Base-by-base conservation (phyloP, 2,113 vertebrate species). In the Rhinopomastus cyanomelas region DNA sequence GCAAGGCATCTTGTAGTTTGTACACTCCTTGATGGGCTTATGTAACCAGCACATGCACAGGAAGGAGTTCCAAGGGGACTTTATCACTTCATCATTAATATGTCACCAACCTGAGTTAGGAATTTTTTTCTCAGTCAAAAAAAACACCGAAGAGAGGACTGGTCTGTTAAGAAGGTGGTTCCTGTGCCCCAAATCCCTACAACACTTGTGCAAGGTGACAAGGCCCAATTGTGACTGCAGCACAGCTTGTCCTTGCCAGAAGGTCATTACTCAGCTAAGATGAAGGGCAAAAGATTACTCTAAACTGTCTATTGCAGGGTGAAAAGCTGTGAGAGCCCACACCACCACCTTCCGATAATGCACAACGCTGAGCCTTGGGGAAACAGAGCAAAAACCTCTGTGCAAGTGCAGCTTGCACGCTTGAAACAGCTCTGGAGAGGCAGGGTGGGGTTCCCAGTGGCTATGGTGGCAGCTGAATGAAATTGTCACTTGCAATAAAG, bases 401-500 rank as follows among this genome's bases (percentile, higher is more conserved):
- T 51, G 46, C 64, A 59, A 30, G 65, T 51, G 66, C 2, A 1
- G 26, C 42, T 91, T 95, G 55, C 16, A 26, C 0, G 0, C 90
- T 81, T 69, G 77, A 88, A 80, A 25, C 37, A n/a, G 55, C 61
- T 88, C 88, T 76, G 59, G 55, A 84, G 75, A 66, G 74, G 55
- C 83, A 74, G 44, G 11, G 39, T 42, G 51, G 37, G 34, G n/a
- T 89, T 93, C 74, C 93, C 84, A 69, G 42, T 79, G 83, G 86
- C 94, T 84, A 67, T 94, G 0, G 2, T 59, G 72, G 81, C 64
- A 82, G 75, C 91, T 87, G 85, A 90, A 93, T 86, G 75, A 86
- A 94, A 90, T 92, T 91, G 90, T 86, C 90, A 79, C 78, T 93
- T 88, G 81, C 1, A 62, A 88, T 94, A 88, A 93, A 78, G 51